Evolutionary conservation across 2,113 vertebrate species (phyloP).

Genomic region (Geothlypis trichas): DNA sequence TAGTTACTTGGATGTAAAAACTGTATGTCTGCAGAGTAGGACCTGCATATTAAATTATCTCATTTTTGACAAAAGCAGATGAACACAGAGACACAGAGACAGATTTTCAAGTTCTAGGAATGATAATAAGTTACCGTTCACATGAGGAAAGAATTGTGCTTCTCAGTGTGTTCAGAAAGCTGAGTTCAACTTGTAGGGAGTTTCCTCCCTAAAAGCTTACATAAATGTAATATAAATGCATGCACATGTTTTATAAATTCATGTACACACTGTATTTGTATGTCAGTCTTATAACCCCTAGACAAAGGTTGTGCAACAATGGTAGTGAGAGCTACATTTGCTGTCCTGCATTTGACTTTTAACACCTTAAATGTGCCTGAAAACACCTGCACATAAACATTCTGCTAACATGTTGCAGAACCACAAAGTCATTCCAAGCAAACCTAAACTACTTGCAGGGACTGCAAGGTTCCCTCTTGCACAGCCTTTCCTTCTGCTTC

Average conservation of each 20-base stretch:
- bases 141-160: neutral
- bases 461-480: neutral
- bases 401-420: neutral
- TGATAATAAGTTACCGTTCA: neutral
- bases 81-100: too few relatives aligned
- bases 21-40: neutral
- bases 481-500: neutral
- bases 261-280: fast-evolving
- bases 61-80: neutral
- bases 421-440: fast-evolving
- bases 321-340: neutral
- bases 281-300: neutral
- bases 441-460: neutral
- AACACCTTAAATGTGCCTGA: neutral
- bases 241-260: neutral
- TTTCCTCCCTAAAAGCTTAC: neutral
- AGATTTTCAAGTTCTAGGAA: neutral
- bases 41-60: neutral
- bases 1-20: neutral
- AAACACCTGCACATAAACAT: neutral
- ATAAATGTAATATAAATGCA: neutral
- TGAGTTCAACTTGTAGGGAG: neutral
- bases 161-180: neutral
- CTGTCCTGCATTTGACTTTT: neutral
- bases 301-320: neutral